Evolutionary conservation across 2,888 invertebrate genomes (phyloP), one percentile per base, ranked within the genome.

Genomic region (Eumerus sabulonum): DNA sequence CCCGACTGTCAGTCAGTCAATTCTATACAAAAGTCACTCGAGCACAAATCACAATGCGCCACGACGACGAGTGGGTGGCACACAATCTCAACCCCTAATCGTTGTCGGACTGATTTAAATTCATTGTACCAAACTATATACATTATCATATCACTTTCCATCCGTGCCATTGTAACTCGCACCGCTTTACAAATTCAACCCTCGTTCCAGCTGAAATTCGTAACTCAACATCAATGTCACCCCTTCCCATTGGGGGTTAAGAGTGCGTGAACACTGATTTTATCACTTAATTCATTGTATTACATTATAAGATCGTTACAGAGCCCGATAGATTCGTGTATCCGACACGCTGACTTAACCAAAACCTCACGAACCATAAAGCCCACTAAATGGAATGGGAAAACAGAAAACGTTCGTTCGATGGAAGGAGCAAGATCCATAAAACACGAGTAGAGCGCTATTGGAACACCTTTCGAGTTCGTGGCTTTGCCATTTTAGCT

Each of bases 201-300:
- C 72, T 56, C 19, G 50, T 38, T 62, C 57, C 17, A 14, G 27
- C 40, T 7, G 11, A 11, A 11, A 17, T 42, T 0, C 27, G 27
- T 27, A 11, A 17, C 42, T 0, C 27, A 7, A 4, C 27, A 27
- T 2, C 11, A 40, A 40, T 9, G n/a, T n/a, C 12, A 40, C 40
- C 11, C 40, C 40, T 50, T 56, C 13, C 19, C 77, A 82, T 72
- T 7, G 57, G 57, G n/a, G 73, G 82, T 77, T 82, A 82, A 82
- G 82, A 83, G 82, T 84, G 84, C 83, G 84, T 84, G 82, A 83
- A 83, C 82, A 81, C 79, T 76, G 84, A 84, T 84, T 84, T 81
- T 82, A 83, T 84, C 84, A 77, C 81, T 67, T 82, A 66, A 77
- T 76, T 60, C 76, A 82, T 82, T 77, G 73, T 79, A 74, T 70